Conservation (phyloP, 1,140 invertebrate species). For the Goniozus legneri region DNA sequence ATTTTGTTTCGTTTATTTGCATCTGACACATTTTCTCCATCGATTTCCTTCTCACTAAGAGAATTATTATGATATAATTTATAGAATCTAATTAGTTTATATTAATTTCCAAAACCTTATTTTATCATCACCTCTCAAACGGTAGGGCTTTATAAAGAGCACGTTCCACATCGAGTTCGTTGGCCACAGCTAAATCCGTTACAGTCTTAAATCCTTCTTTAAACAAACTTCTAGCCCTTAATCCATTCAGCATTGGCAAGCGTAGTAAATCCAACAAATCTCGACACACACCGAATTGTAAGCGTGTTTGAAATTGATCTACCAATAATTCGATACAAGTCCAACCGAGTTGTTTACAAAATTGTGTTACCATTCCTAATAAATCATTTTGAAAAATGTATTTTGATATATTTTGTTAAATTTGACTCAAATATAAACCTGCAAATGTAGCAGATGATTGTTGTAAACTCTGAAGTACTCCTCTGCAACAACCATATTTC, state of each 20-base stretch:
- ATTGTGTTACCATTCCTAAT: conserved; percentile 86
- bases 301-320: conserved; percentile 86
- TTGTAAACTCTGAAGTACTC: conserved; percentile 88
- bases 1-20: conserved; percentile 64
- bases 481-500: conserved; percentile 84
- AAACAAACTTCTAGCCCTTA: conserved; percentile 79
- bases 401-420: not conserved
- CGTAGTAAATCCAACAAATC: conserved; percentile 91
- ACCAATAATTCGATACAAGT: conserved; percentile 84
- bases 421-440: conserved; percentile 53
- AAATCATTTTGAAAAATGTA: not conserved
- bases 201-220: conserved; percentile 80
- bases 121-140: conserved; percentile 65
- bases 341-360: conserved; percentile 93
- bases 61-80: conserved; percentile 1
- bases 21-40: conserved; percentile 68
- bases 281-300: conserved; percentile 90
- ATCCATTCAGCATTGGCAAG: conserved; percentile 78
- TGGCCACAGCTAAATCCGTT: conserved; percentile 71
- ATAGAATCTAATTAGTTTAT: not conserved
- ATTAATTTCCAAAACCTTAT: not conserved
- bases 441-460: conserved; percentile 95
- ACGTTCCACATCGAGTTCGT: conserved; percentile 68
- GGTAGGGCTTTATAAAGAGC: conserved; percentile 75
- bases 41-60: conserved; percentile 65